Evolutionary conservation across 2,888 invertebrate genomes (phyloP).

Genomic region (Iselma pallidipennis): DNA sequence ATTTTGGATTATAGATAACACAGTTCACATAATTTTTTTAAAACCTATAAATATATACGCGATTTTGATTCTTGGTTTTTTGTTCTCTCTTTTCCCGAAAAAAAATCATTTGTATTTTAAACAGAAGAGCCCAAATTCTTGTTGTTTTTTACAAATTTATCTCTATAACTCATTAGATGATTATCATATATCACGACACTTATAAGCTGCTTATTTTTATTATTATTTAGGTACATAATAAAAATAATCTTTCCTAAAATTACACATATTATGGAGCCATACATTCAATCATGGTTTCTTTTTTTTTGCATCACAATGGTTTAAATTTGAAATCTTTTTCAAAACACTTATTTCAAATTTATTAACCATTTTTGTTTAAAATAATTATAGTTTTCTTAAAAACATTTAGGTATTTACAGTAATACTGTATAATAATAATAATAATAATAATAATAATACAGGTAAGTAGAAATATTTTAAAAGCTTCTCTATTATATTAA

Average conservation of each 20-base stretch:
- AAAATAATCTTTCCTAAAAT: conserved; percentile 50
- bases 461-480: conserved; percentile 48
- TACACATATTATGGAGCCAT: conserved; percentile 43
- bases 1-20: conserved; percentile 35
- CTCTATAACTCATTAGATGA: conserved; percentile 32
- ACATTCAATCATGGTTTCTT: conserved; percentile 32
- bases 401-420: conserved; percentile 48
- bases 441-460: conserved; percentile 6
- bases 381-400: conserved; percentile 23
- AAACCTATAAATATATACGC: conserved; percentile 29
- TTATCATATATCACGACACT: conserved; percentile 54
- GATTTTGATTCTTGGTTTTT: conserved; percentile 14
- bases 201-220: conserved; percentile 53
- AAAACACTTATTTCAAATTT: conserved; percentile 14
- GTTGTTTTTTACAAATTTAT: neutral
- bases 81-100: too few species aligned
- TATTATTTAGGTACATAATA: conserved; percentile 45
- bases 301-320: conserved; percentile 30
- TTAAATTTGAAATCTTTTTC: conserved; percentile 34
- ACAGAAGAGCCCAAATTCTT: conserved; percentile 20
- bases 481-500: conserved; percentile 43
- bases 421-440: conserved; percentile 46
- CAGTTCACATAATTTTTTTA: conserved; percentile 37
- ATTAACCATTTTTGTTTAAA: conserved; percentile 17
- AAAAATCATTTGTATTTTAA: too few species aligned